phyloP scores from a whole-genome alignment of 2,888 invertebrate species.

The Theretra japonica region DNA sequence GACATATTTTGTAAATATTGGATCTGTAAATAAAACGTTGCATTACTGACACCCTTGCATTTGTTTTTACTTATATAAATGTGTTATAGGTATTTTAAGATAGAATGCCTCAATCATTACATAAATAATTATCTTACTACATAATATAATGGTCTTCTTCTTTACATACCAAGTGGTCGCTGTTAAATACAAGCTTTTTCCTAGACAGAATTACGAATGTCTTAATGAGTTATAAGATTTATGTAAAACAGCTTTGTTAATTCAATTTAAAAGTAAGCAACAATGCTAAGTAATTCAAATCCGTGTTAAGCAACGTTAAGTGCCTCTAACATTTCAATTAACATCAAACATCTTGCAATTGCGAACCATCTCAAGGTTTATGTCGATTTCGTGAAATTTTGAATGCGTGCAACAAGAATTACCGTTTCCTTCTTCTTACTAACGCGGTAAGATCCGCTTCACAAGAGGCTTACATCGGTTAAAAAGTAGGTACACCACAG shows the following conservation, averaged over 20 bases:
- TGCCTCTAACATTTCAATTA: constrained; percentile 16
- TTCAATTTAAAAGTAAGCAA: neutral
- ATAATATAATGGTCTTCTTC: too few species aligned
- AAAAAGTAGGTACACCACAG: too few species aligned
- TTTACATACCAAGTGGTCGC: too few species aligned
- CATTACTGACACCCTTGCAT: constrained; percentile 2
- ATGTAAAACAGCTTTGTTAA: neutral
- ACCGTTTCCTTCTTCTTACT: constrained; percentile 1
- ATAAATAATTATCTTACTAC: too few species aligned
- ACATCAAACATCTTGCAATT: constrained; percentile 17
- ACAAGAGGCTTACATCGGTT: too few species aligned
- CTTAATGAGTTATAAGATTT: neutral
- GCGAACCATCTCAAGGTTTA: constrained; percentile 35
- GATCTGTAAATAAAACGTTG: constrained; percentile 53
- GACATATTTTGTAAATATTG: constrained; percentile 50
- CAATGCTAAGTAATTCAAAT: constrained; percentile 18
- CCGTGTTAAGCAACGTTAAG: constrained; percentile 1
- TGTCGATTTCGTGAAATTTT: constrained; percentile 23
- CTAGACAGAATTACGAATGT: neutral
- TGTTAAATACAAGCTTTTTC: neutral
- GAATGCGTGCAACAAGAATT: neutral
- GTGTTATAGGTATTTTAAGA: neutral
- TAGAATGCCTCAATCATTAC: neutral
- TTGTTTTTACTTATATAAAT: neutral
- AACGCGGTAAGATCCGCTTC: too few species aligned